A percentile compares a stretch with the other conserved stretches of the same genome.
Conservation (phyloP, 2,113 vertebrate genomes). For the Panthera uncia region DNA sequence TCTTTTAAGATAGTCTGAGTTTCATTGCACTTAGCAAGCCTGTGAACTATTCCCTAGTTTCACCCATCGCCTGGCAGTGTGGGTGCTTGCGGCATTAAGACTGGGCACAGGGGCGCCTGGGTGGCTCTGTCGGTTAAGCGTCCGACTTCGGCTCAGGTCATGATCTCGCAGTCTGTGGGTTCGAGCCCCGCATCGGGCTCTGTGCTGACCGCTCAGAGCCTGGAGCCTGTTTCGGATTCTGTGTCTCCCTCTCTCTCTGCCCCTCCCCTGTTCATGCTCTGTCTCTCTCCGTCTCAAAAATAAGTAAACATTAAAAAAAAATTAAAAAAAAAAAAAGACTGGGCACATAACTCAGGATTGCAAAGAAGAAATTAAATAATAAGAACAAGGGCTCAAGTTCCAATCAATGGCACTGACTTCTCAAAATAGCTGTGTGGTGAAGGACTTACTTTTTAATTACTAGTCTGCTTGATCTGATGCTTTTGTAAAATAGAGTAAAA, state of each 20-base stretch:
- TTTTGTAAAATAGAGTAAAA: not conserved
- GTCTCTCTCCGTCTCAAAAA: too few species aligned
- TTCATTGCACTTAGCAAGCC: constrained; percentile 6
- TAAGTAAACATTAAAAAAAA: too few species aligned
- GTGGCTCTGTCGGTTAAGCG: too few species aligned
- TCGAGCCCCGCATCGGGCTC: too few species aligned
- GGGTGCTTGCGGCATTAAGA: not conserved
- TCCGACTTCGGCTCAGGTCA: too few species aligned
- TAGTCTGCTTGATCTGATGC: not conserved
- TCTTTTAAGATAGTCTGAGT: not conserved
- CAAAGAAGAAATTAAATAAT: constrained; percentile 27
- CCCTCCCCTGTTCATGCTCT: too few species aligned
- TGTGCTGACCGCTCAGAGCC: too few species aligned
- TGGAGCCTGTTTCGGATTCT: too few species aligned
- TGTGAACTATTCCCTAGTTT: not conserved
- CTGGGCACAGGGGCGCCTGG: not conserved
- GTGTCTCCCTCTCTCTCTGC: too few species aligned
- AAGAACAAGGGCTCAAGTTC: constrained; percentile 4
- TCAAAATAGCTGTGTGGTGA: not conserved
- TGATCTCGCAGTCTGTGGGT: too few species aligned
- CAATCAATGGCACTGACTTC: not conserved
- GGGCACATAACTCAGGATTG: not conserved
- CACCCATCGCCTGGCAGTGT: not conserved
- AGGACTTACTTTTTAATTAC: not conserved
- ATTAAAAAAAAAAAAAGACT: not conserved